Evolutionary conservation across 1,140 invertebrate species (phyloP).

Genomic region (Psilanteris sp.): DNA sequence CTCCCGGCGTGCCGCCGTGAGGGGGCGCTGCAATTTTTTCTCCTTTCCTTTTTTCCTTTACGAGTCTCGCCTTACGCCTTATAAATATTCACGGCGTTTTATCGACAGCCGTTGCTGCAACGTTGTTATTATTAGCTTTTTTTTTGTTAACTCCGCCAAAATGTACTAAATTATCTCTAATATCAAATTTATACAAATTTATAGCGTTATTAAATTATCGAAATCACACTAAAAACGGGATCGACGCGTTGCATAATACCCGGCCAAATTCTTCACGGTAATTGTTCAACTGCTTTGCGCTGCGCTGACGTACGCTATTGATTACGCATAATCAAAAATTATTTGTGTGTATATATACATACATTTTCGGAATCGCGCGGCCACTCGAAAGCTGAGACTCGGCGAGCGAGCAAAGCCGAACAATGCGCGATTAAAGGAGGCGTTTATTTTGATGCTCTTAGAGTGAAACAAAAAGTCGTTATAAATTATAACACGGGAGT

Average conservation of each 20-base stretch:
- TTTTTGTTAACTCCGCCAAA: slow-evolving; percentile 23
- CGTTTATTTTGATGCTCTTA: neutral
- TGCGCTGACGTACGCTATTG: no score
- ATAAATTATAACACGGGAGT: neutral
- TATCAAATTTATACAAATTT: slow-evolving; percentile 50
- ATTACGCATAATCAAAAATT: no score
- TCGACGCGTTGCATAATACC: slow-evolving; percentile 11
- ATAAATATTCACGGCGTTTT: slow-evolving; percentile 63
- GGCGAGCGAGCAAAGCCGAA: no score
- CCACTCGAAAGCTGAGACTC: no score
- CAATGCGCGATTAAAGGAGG: neutral
- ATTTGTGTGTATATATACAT: no score
- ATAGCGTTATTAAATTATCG: slow-evolving; percentile 40
- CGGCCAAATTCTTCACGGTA: slow-evolving; percentile 1
- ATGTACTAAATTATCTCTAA: slow-evolving; percentile 40
- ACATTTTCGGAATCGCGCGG: no score
- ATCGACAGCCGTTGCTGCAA: slow-evolving; percentile 50
- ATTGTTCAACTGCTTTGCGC: slow-evolving; percentile 4
- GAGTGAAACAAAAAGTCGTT: neutral
- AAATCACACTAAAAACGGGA: slow-evolving; percentile 20
- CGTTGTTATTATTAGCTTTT: slow-evolving; percentile 48
- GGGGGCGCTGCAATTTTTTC: slow-evolving; percentile 32
- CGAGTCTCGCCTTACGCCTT: slow-evolving; percentile 52
- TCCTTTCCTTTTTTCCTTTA: slow-evolving; percentile 28
- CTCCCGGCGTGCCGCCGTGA: slow-evolving; percentile 9